Conservation (phyloP, 2,797 vertebrate genomes). For the Glyptemys insculpta region DNA sequence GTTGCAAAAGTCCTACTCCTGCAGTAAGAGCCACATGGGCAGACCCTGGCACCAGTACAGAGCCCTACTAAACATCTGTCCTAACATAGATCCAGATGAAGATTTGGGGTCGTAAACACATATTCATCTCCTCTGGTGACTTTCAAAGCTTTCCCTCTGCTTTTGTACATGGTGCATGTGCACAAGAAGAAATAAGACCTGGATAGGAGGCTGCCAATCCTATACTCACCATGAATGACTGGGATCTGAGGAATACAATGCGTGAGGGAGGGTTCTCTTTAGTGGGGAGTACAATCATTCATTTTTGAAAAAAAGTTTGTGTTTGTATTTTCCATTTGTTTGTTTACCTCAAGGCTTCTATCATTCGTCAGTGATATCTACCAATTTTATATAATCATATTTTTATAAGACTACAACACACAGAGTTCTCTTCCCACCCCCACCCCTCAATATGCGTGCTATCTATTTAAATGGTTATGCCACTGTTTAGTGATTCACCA, state of each 20-base stretch:
- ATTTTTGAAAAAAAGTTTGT: background rate
- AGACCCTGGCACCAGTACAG: background rate
- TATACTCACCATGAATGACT: background rate
- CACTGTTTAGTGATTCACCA: background rate
- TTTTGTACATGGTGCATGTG: background rate
- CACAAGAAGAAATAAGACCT: background rate
- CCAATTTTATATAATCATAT: background rate
- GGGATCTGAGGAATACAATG: background rate
- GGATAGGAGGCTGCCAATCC: background rate
- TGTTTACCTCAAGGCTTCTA: background rate
- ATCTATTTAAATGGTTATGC: background rate
- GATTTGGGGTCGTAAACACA: background rate
- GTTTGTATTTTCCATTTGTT: background rate
- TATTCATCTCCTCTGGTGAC: background rate
- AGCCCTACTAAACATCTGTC: background rate
- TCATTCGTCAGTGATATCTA: background rate
- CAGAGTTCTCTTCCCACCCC: background rate
- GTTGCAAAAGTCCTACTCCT: background rate
- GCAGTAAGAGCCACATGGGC: accelerated
- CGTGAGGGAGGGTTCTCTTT: background rate
- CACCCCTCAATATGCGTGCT: background rate
- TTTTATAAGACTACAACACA: background rate
- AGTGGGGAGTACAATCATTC: background rate
- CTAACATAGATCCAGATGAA: background rate
- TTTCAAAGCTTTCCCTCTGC: background rate